These are phyloP conservation scores for Sula dactylatra DNA, from an alignment of 2,113 vertebrate genomes.

Conservation along the genomic window DNA sequence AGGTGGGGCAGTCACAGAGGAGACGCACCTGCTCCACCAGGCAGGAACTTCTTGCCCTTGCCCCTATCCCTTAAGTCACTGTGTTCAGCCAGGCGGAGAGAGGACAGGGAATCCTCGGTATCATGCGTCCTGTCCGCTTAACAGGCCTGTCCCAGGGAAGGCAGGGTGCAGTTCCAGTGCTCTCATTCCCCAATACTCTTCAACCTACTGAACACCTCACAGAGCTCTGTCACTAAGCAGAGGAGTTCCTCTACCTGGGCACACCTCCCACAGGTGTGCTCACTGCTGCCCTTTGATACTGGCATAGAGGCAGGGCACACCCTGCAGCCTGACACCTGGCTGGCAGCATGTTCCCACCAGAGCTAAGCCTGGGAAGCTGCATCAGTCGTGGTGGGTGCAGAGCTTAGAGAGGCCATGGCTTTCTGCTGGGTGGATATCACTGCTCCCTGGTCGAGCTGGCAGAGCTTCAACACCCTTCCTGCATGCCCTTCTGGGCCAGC, in stretches of 20 bases:
- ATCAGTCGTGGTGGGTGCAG: not conserved
- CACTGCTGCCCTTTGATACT: not conserved
- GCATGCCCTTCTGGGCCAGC: not conserved
- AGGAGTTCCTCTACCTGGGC: not conserved
- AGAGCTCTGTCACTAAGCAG: not conserved
- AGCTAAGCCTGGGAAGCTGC: not conserved
- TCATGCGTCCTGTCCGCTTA: too few species aligned
- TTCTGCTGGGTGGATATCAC: not conserved
- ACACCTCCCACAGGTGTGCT: not conserved
- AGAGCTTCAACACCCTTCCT: not conserved
- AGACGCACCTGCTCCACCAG: not conserved
- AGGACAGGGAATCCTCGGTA: too few species aligned
- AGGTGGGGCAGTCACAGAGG: not conserved
- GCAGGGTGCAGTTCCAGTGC: not conserved
- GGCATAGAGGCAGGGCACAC: not conserved
- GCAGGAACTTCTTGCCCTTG: not conserved
- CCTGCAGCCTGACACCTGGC: not conserved
- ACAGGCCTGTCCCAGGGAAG: not conserved
- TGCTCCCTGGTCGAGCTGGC: not conserved
- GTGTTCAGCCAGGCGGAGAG: too few species aligned
- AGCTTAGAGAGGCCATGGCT: not conserved
- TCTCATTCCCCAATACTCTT: not conserved
- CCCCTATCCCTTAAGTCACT: not conserved
- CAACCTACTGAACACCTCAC: not conserved
- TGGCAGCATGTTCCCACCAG: not conserved